Evolutionary conservation across 2,888 invertebrate genomes (phyloP).

Genomic region (Drosophila neotestacea): DNA sequence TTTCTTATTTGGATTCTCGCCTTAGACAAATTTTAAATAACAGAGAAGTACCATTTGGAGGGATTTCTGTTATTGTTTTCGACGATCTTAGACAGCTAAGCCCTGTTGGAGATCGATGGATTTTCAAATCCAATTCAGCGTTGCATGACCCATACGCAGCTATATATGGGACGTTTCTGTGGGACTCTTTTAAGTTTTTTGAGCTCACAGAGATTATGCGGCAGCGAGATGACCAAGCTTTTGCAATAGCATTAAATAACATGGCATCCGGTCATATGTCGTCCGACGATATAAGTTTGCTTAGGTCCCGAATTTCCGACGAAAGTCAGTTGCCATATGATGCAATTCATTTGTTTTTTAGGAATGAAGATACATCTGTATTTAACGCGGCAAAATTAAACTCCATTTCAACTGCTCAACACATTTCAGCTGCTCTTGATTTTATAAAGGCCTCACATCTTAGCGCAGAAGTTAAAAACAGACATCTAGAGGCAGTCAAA

Average conservation of each 20-base stretch:
- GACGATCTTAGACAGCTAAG: conserved; percentile 20
- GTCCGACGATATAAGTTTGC: no score
- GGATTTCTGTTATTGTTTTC: background rate
- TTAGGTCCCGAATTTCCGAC: no score
- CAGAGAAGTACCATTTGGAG: no score
- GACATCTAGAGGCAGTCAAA: no score
- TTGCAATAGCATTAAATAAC: conserved; percentile 19
- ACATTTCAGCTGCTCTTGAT: no score
- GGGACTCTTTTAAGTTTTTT: no score
- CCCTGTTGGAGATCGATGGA: conserved; percentile 4
- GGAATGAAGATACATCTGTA: background rate
- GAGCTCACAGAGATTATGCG: no score
- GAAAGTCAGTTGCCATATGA: no score
- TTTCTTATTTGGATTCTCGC: conserved; percentile 5
- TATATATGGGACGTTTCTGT: no score
- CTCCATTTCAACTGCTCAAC: background rate
- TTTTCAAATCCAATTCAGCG: conserved; percentile 7
- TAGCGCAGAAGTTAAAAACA: no score
- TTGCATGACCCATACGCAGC: conserved; percentile 4
- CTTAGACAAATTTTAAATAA: conserved; percentile 9
- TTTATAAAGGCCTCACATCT: no score
- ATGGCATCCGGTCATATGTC: conserved; percentile 3
- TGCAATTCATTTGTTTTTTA: background rate
- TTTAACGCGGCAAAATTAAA: background rate
- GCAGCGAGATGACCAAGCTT: conserved; percentile 9